Evolutionary conservation across 2,113 vertebrate species (phyloP).

Genomic region (Oophaga pumilio): DNA sequence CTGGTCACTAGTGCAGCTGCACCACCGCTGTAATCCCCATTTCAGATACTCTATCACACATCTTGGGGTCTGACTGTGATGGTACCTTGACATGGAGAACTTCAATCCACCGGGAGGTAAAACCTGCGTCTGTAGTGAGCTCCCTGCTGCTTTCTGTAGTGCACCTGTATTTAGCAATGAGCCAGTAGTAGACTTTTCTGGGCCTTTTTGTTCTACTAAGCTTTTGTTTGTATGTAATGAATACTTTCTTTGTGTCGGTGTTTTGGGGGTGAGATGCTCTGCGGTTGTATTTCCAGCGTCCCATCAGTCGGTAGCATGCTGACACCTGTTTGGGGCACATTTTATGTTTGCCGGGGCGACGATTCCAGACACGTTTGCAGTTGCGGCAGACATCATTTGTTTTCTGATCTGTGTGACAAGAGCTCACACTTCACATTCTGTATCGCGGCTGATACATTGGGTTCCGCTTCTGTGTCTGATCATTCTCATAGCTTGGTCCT

Average conservation of each 20-base stretch:
- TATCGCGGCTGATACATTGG: too few species aligned
- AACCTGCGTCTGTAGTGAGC: background rate
- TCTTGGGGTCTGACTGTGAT: background rate
- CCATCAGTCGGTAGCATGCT: background rate
- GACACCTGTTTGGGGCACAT: background rate
- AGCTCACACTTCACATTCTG: background rate
- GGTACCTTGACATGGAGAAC: background rate
- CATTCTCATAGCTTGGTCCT: background rate
- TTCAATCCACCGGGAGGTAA: background rate
- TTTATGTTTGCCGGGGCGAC: background rate
- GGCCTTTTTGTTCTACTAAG: background rate
- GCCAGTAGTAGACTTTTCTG: background rate
- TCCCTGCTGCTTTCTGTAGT: background rate
- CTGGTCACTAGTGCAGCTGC: background rate
- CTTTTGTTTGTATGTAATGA: background rate
- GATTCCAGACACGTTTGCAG: background rate
- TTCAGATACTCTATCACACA: background rate
- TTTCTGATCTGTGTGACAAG: background rate
- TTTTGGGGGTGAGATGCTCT: background rate
- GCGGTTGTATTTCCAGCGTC: background rate
- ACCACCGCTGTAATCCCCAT: background rate
- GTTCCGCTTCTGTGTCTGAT: too few species aligned
- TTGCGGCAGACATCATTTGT: background rate
- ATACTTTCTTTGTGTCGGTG: background rate
- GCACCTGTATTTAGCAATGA: background rate